Conservation (phyloP, 2,797 vertebrate species). For the Spea hammondii region DNA sequence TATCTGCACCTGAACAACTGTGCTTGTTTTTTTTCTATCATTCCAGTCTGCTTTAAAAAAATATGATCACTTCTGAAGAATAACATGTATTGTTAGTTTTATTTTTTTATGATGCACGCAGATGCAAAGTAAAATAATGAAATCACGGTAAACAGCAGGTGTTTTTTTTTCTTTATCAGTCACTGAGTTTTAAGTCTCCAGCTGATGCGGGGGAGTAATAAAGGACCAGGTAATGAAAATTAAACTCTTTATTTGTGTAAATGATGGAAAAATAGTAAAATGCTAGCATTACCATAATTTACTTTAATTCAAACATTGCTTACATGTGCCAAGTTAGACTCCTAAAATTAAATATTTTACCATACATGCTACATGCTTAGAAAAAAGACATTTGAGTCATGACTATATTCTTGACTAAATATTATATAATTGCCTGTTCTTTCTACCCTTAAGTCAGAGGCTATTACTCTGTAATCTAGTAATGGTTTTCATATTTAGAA, state of each 20-base stretch:
- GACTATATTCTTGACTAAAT: too few relatives aligned
- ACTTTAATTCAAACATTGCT: too few relatives aligned
- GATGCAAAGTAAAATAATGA: not conserved
- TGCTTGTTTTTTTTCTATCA: not conserved
- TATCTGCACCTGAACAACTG: not conserved
- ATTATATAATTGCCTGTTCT: too few relatives aligned
- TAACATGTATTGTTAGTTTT: not conserved
- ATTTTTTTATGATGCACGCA: not conserved
- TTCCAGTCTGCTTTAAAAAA: constrained; percentile 2
- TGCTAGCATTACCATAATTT: too few relatives aligned
- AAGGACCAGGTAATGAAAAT: not conserved
- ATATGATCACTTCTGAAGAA: not conserved
- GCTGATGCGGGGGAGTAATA: not conserved
- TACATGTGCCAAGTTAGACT: too few relatives aligned
- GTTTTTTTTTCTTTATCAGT: not conserved
- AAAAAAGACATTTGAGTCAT: too few relatives aligned
- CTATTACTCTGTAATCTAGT: too few relatives aligned
- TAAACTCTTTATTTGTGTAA: not conserved
- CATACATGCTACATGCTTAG: too few relatives aligned
- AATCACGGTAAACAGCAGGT: not conserved
- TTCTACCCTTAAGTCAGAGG: too few relatives aligned
- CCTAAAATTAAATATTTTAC: too few relatives aligned
- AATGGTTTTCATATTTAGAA: too few relatives aligned
- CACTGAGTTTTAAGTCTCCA: not conserved
- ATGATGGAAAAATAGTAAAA: not conserved